Conservation (phyloP, 1,140 invertebrate genomes). For the Patella vulgata region DNA sequence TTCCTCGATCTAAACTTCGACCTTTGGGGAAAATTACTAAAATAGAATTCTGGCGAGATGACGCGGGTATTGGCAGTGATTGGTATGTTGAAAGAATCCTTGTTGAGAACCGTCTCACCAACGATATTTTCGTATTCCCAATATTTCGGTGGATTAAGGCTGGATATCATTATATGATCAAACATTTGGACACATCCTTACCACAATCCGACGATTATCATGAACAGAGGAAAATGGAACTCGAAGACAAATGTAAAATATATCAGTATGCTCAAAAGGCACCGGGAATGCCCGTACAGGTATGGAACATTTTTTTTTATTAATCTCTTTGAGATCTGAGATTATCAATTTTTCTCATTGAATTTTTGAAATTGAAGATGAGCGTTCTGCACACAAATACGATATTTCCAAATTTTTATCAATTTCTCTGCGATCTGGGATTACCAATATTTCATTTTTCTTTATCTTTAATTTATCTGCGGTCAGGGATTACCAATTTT, state of each 20-base stretch:
- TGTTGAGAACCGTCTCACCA: conserved; percentile 58
- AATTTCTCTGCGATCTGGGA: too few relatives aligned
- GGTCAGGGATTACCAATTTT: too few relatives aligned
- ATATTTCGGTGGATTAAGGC: conserved; percentile 67
- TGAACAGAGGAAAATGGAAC: conserved; percentile 62
- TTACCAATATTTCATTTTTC: too few relatives aligned
- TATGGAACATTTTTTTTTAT: conserved; percentile 32
- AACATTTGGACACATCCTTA: conserved; percentile 66
- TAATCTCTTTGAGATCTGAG: not conserved
- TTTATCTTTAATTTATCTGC: too few relatives aligned
- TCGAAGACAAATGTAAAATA: conserved; percentile 58
- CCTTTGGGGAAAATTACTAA: conserved; percentile 44
- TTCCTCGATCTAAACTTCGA: conserved; percentile 38
- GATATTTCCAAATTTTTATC: too few relatives aligned
- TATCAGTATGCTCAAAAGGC: conserved; percentile 63
- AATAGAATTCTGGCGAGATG: conserved; percentile 66
- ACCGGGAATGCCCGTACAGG: conserved; percentile 65
- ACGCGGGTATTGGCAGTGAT: conserved; percentile 59
- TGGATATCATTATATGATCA: conserved; percentile 63
- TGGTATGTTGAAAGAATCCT: conserved; percentile 67
- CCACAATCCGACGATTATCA: conserved; percentile 65
- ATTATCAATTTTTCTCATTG: conserved; percentile 9
- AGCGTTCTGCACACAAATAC: not conserved
- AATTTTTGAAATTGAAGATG: conserved; percentile 2
- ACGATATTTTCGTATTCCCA: conserved; percentile 64